Conservation (phyloP, 2,113 vertebrate species). For the Solea senegalensis region DNA sequence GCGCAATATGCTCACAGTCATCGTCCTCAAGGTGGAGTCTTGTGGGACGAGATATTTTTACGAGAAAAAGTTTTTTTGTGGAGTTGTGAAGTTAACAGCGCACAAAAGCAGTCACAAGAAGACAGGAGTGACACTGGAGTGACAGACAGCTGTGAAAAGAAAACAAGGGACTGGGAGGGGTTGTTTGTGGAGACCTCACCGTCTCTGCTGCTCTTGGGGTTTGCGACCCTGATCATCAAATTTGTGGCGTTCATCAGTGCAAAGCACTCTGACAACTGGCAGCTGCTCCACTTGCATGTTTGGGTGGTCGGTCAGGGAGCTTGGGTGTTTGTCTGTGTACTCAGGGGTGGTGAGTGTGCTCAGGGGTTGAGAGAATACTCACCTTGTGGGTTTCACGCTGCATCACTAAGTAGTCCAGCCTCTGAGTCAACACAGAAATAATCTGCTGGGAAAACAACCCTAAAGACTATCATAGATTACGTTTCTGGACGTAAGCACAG, state of each 20-base stretch:
- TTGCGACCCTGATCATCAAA: constrained; percentile 35
- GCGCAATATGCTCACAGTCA: too few relatives aligned
- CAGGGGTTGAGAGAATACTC: constrained; percentile 43
- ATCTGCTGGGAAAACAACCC: constrained; percentile 10
- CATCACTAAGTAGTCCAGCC: constrained; percentile 37
- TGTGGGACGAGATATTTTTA: too few relatives aligned
- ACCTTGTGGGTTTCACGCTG: constrained; percentile 46
- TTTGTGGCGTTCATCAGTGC: constrained; percentile 19
- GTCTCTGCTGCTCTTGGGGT: not conserved
- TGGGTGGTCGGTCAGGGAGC: constrained; percentile 44
- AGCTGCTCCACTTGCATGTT: constrained; percentile 49
- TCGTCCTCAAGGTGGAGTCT: too few relatives aligned
- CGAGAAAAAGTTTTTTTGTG: not conserved
- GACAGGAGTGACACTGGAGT: constrained; percentile 18
- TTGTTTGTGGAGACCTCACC: constrained; percentile 21
- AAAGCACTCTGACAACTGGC: constrained; percentile 24
- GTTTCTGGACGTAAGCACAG: too few relatives aligned
- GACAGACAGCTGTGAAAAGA: constrained; percentile 61
- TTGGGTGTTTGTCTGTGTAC: constrained; percentile 50
- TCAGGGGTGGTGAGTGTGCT: constrained; percentile 29
- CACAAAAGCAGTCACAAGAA: constrained; percentile 8
- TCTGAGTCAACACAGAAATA: constrained; percentile 53
- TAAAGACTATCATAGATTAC: not conserved
- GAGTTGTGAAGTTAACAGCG: constrained; percentile 14
- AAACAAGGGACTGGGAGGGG: not conserved